Percentiles rank a stretch among this genome's conserved stretches.
These are phyloP conservation scores for Mantis religiosa DNA, from an alignment of 2,888 invertebrate genomes.

Conservation along the genomic window DNA sequence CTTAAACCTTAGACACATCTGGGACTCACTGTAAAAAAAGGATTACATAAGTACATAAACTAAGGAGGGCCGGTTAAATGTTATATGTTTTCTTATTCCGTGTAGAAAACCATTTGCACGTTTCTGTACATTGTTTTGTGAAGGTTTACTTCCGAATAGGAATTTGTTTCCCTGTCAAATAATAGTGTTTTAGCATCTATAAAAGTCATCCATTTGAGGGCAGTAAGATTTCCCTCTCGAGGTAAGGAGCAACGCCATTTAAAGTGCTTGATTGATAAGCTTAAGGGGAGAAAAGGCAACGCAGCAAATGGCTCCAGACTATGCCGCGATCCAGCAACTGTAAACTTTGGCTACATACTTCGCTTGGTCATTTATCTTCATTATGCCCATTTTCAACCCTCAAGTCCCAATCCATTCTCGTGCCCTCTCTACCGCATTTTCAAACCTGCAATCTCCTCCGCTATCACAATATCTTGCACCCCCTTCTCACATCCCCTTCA, in stretches of 20 bases:
- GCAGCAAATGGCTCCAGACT: background rate
- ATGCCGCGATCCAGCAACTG: background rate
- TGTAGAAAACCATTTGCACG: no score
- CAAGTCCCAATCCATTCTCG: constrained; percentile 10
- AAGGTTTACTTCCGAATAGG: no score
- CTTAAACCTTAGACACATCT: no score
- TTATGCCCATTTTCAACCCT: constrained; percentile 8
- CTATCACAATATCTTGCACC: background rate
- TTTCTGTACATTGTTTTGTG: no score
- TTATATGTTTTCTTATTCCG: no score
- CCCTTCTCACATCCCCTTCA: background rate
- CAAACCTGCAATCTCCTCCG: background rate
- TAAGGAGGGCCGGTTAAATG: no score
- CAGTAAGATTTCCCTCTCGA: background rate
- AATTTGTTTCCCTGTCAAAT: no score
- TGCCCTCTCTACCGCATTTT: background rate
- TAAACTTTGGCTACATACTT: constrained; percentile 5
- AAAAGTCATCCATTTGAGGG: no score
- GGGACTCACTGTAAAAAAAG: no score
- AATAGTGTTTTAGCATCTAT: no score
- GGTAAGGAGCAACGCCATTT: background rate
- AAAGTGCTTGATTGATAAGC: background rate
- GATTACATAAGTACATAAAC: no score
- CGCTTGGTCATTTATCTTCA: background rate
- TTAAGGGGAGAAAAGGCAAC: background rate